Percentiles rank a stretch among this genome's conserved stretches.
phyloP scores from a whole-genome alignment of 2,797 vertebrate species.

The Gila robusta region DNA sequence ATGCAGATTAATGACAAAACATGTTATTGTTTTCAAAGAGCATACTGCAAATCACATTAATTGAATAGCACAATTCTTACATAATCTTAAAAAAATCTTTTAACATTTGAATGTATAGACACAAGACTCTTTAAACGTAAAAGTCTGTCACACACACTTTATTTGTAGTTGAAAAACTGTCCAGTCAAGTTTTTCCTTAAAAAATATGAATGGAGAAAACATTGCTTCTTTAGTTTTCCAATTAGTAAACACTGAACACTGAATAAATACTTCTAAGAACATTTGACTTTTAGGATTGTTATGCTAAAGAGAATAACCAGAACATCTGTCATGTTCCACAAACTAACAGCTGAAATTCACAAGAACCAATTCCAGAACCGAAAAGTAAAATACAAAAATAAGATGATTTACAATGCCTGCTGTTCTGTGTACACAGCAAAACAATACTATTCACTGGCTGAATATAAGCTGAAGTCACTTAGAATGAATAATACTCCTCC shows the following conservation, averaged over 20 bases:
- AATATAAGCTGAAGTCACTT: constrained; percentile 34
- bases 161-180: neutral
- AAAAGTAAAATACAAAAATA: neutral
- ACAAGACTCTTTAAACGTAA: too few relatives aligned
- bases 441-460: constrained; percentile 3
- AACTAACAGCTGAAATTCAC: neutral
- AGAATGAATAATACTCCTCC: constrained; percentile 14
- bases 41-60: too few relatives aligned
- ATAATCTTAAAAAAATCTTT: too few relatives aligned
- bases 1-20: neutral
- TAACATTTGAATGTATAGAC: too few relatives aligned
- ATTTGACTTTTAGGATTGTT: neutral
- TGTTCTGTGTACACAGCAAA: neutral
- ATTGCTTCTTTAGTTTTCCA: neutral
- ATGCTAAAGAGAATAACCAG: too few relatives aligned
- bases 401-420: constrained; percentile 5
- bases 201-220: neutral
- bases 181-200: neutral
- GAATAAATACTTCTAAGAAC: neutral
- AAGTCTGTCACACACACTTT: neutral
- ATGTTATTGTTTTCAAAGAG: too few relatives aligned
- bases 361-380: neutral
- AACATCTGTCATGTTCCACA: too few relatives aligned
- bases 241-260: neutral
- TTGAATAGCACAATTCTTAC: too few relatives aligned